Percentiles rank a stretch among this genome's conserved stretches.
Conservation (phyloP, 2,797 vertebrate species). For the Glossophaga mutica region DNA sequence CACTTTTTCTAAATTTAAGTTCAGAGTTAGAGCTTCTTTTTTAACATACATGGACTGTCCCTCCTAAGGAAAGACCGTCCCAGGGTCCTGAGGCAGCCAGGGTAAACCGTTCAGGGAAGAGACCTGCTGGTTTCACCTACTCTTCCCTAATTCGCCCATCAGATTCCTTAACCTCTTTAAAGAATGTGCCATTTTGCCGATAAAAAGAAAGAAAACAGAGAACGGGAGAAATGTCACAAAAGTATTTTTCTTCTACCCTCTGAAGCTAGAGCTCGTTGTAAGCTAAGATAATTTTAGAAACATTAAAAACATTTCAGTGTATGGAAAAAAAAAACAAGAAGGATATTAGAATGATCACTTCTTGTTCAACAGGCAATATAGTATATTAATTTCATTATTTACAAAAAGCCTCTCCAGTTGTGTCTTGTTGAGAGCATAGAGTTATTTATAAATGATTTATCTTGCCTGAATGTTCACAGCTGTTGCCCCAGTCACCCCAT, state of each 20-base stretch:
- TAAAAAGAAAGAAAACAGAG: not conserved
- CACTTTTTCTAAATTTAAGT: not conserved
- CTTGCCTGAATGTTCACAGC: not conserved
- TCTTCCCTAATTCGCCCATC: not conserved
- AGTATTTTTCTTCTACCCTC: not conserved
- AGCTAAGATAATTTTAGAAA: slow-evolving; percentile 21
- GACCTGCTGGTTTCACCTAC: not conserved
- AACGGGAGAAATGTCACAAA: not conserved
- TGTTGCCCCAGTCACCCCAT: not conserved
- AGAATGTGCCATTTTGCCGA: not conserved
- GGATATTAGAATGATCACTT: not conserved
- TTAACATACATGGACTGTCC: not conserved
- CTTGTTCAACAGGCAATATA: not conserved
- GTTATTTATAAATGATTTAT: not conserved
- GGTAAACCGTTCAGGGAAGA: not conserved
- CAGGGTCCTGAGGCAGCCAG: too few relatives aligned
- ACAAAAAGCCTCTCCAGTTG: not conserved
- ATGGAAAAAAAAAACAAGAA: not conserved
- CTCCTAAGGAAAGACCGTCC: not conserved
- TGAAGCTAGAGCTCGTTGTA: not conserved
- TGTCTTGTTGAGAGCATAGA: not conserved
- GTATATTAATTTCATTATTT: not conserved
- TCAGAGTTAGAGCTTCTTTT: not conserved
- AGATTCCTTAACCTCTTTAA: not conserved
- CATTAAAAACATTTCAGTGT: not conserved